Evolutionary conservation across 2,113 vertebrate genomes (phyloP).

Genomic region (Lepus timidus): DNA sequence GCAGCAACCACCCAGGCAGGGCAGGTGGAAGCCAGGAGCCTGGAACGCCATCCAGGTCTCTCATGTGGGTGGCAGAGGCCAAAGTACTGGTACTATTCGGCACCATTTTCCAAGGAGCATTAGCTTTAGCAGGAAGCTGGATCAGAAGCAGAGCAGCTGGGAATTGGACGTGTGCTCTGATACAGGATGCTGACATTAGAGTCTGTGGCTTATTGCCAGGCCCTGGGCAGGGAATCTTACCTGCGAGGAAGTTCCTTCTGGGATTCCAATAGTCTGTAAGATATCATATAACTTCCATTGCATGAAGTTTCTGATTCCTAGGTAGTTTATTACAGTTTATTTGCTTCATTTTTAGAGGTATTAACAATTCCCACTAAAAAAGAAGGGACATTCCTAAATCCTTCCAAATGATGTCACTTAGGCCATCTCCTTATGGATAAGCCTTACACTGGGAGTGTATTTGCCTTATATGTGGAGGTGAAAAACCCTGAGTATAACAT

Average conservation of each 20-base stretch:
- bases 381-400: neutral
- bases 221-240: neutral
- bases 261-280: neutral
- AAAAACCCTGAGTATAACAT: neutral
- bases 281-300: neutral
- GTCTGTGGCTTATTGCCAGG: too few species aligned
- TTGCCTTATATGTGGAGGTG: neutral
- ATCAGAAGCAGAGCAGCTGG: neutral
- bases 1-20: too few species aligned
- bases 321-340: neutral
- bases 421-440: neutral
- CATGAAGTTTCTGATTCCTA: slow-evolving; percentile 3
- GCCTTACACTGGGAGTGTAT: neutral
- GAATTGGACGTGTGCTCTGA: neutral
- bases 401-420: neutral
- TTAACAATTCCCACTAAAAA: neutral
- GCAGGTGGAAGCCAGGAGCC: too few species aligned
- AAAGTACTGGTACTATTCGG: too few species aligned
- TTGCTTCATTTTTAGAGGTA: neutral
- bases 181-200: too few species aligned
- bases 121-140: too few species aligned
- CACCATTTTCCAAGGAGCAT: too few species aligned
- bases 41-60: too few species aligned
- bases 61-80: too few species aligned
- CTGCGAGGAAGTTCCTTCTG: neutral